These are phyloP conservation scores for Athripsodes cinereus DNA, from an alignment of 2,888 invertebrate species.

Conservation along the genomic window DNA sequence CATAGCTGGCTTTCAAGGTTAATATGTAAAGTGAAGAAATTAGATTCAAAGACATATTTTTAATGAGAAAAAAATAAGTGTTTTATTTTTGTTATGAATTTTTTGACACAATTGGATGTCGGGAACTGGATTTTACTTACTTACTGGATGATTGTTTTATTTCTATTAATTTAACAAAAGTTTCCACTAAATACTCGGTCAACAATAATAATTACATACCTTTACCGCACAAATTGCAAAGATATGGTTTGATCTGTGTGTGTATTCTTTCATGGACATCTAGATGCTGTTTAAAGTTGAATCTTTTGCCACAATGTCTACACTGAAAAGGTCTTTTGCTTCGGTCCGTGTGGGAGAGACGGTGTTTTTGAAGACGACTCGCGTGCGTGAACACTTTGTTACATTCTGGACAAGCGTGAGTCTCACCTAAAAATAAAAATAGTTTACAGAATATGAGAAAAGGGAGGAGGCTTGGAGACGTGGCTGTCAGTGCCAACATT, in stretches of 20 bases:
- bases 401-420: slow-evolving; percentile 38
- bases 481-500: no score
- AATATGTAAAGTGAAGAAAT: no score
- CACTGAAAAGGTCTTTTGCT: slow-evolving; percentile 40
- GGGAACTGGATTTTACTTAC: no score
- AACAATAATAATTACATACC: slow-evolving; percentile 32
- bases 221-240: slow-evolving; percentile 42
- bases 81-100: no score
- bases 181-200: no score
- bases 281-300: slow-evolving; percentile 45
- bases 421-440: slow-evolving; percentile 34
- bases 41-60: neutral
- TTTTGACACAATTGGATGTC: no score
- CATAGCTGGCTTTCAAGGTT: no score
- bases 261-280: slow-evolving; percentile 45
- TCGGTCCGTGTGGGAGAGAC: slow-evolving; percentile 38
- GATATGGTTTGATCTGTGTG: slow-evolving; percentile 39
- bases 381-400: slow-evolving; percentile 38
- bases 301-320: slow-evolving; percentile 39
- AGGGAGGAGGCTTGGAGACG: no score
- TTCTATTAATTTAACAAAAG: no score
- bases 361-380: slow-evolving; percentile 38
- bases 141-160: no score
- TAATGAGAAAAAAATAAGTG: no score
- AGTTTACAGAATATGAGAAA: no score